Percentiles rank a stretch among this genome's conserved stretches.
phyloP scores from a whole-genome alignment of 1,140 invertebrate genomes.

The Ceratina calcarata region DNA sequence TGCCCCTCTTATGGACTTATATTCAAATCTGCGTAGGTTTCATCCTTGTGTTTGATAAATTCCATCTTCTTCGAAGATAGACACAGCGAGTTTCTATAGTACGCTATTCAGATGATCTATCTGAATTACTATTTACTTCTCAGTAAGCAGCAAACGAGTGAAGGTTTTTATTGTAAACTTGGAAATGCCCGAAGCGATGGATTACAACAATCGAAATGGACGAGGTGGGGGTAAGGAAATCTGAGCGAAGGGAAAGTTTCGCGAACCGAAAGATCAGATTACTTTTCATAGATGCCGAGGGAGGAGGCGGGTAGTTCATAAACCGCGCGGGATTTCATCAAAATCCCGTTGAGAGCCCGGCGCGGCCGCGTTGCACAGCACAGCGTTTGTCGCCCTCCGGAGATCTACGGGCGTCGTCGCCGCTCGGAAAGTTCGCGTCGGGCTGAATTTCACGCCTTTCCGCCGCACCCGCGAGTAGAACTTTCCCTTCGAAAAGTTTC shows the following conservation, averaged over 20 bases:
- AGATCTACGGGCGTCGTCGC: conserved; percentile 50
- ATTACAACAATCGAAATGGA: conserved; percentile 47
- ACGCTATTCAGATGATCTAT: no score
- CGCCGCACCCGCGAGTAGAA: conserved; percentile 20
- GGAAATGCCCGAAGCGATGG: background rate
- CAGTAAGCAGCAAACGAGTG: no score
- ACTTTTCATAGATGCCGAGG: conserved; percentile 40
- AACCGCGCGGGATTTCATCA: conserved; percentile 64
- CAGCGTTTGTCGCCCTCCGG: conserved; percentile 51
- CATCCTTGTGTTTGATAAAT: no score
- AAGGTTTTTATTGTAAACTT: background rate
- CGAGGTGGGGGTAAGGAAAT: background rate
- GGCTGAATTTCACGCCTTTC: conserved; percentile 61
- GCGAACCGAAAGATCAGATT: conserved; percentile 46
- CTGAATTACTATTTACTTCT: no score
- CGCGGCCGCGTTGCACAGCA: no score
- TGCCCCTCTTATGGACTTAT: no score
- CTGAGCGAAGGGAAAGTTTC: background rate
- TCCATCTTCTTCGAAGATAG: no score
- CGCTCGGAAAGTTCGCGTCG: conserved; percentile 49
- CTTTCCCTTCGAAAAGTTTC: conserved; percentile 57
- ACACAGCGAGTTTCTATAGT: no score
- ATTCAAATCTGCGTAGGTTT: no score
- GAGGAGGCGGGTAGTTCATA: conserved; percentile 52
- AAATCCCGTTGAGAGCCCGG: conserved; percentile 58